A percentile compares a stretch with the other conserved stretches of the same genome.
phyloP scores from a whole-genome alignment of 2,888 invertebrate genomes.

The Seladonia tumulorum region DNA sequence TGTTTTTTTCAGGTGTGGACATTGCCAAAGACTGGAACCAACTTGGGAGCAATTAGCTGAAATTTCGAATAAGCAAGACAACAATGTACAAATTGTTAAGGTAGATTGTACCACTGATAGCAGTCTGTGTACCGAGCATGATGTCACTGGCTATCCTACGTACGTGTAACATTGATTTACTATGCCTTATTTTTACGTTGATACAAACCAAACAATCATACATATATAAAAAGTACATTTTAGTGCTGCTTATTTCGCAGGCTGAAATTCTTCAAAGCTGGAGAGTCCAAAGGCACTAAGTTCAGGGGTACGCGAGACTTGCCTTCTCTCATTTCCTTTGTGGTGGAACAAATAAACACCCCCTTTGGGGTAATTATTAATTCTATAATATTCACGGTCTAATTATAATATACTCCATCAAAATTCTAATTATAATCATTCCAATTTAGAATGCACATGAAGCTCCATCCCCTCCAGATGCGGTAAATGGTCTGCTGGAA shows the following conservation, averaged over 20 bases:
- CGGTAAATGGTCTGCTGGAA: slow-evolving; percentile 88
- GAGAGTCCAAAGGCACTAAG: slow-evolving; percentile 88
- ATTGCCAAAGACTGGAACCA: slow-evolving; percentile 91
- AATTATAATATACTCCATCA: not conserved
- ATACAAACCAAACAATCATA: not conserved
- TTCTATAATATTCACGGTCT: not conserved
- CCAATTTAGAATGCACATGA: slow-evolving; percentile 43
- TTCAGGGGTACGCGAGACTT: slow-evolving; percentile 92
- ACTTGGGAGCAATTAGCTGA: slow-evolving; percentile 91
- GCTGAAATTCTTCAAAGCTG: slow-evolving; percentile 91
- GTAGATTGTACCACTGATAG: slow-evolving; percentile 92
- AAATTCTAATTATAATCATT: not conserved
- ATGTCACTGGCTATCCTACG: slow-evolving; percentile 90
- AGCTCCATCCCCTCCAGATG: slow-evolving; percentile 83
- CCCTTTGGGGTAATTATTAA: slow-evolving; percentile 73
- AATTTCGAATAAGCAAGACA: slow-evolving; percentile 87
- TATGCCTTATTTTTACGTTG: not conserved
- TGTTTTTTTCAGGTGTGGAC: slow-evolving; percentile 89
- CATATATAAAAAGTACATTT: slow-evolving; percentile 4
- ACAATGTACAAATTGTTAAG: slow-evolving; percentile 90
- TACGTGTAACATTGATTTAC: slow-evolving; percentile 71
- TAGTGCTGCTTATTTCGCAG: slow-evolving; percentile 80
- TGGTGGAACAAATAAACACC: slow-evolving; percentile 89
- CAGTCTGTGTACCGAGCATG: slow-evolving; percentile 89
- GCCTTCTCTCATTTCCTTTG: slow-evolving; percentile 90